Base-by-base conservation (phyloP, 2,888 invertebrate species). In the Hirtodrosophila duncani region DNA sequence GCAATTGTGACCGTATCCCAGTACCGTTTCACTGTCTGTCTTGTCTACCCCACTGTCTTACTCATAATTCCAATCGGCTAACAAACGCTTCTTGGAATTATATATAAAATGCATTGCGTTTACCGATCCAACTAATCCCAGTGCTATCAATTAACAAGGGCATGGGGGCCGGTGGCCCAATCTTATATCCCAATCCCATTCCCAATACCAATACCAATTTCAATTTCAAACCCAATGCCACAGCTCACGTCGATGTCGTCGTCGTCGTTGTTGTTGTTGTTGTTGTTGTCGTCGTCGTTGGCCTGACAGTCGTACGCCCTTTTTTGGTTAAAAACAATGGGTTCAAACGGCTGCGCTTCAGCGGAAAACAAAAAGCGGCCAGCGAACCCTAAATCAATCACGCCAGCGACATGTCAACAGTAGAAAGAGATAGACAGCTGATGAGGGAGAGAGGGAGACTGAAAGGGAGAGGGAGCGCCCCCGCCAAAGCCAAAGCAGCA, bases 331-430 rank as follows among this genome's bases (percentile, higher is more conserved):
- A 75, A 77, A 74, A 74, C 74, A 75, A 75, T 77, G 78, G 75
- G 74, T 74, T 77, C 75, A 77, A 77, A 67, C 68, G 77, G 64
- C 68, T 70, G 77, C 70, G 74, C 70, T 71, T 71, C 71, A 63
- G 66, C 61, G 72, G 62, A 70, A 72, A 63, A 70, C 68, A 68
- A 70, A 72, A 67, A 69, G 57, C 65, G 63, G 57, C 60, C 65
- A 66, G 39, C 56, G 60, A 74, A 72, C 68, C 67, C 77, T 81
- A 81, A 81, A 81, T 81, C 81, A 81, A 81, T 81, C 81, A 80
- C 58, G 62, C 48, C 53, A 56, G 61, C 69, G 60, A 72, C 81
- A 79, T 81, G 80, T 80, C 80, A 79, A 75, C 79, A 67, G 52
- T 49, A 11, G 21, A 17, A 11, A 18, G 17, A 23, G 23, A 21